phyloP scores from a whole-genome alignment of 1,140 invertebrate genomes.

The Anagrus nilaparvatae region DNA sequence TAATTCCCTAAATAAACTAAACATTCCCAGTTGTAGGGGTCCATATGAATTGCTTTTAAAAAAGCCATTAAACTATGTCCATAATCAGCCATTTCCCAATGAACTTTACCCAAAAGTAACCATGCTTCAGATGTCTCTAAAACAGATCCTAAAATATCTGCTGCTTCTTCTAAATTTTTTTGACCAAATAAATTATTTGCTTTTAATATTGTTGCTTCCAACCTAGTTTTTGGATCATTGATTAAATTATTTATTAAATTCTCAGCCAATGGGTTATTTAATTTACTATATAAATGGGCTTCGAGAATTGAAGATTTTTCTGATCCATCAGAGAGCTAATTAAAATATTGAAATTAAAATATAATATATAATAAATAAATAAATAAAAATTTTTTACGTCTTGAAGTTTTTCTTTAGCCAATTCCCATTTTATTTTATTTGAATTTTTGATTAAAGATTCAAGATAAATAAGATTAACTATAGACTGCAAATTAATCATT shows the following conservation, averaged over 20 bases:
- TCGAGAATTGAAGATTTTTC: slow-evolving; percentile 20
- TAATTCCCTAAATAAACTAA: slow-evolving; percentile 69
- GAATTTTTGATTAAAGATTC: slow-evolving; percentile 35
- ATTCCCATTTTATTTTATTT: slow-evolving; percentile 42
- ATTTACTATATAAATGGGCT: slow-evolving; percentile 30
- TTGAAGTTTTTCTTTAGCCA: slow-evolving; percentile 34
- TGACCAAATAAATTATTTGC: slow-evolving; percentile 36
- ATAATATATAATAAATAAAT: background rate
- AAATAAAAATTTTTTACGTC: slow-evolving; percentile 25
- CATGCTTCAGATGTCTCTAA: slow-evolving; percentile 46
- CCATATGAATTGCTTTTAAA: slow-evolving; percentile 62
- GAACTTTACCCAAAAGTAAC: slow-evolving; percentile 53
- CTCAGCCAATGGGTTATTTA: slow-evolving; percentile 23
- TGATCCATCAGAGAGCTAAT: slow-evolving; percentile 22
- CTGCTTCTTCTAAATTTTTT: slow-evolving; percentile 44
- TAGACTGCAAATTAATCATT: slow-evolving; percentile 18
- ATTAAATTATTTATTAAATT: slow-evolving; percentile 28
- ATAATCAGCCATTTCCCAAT: slow-evolving; percentile 53
- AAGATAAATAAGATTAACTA: slow-evolving; percentile 26
- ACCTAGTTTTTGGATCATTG: slow-evolving; percentile 23
- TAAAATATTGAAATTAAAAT: slow-evolving; percentile 1
- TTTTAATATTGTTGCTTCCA: slow-evolving; percentile 25
- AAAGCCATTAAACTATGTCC: slow-evolving; percentile 52
- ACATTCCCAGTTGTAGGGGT: slow-evolving; percentile 59
- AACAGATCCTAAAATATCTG: slow-evolving; percentile 40